Evolutionary conservation across 2,888 invertebrate species (phyloP).

Genomic region (Molorchus minor): DNA sequence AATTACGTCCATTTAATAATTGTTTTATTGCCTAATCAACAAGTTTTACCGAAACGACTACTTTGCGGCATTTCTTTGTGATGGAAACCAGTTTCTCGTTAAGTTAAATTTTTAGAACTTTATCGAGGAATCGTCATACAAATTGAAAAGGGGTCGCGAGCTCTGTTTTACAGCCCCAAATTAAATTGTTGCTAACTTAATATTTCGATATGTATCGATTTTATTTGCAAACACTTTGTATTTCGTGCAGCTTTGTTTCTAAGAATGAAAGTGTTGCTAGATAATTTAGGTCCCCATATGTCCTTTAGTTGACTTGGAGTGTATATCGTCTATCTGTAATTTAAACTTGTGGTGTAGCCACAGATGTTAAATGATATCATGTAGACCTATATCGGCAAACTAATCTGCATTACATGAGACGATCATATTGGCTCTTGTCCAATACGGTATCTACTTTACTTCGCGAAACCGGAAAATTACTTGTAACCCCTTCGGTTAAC

Average conservation of each 20-base stretch:
- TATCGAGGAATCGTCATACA: too few species aligned
- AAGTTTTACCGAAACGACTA: constrained; percentile 14
- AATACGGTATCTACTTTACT: constrained; percentile 32
- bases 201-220: too few species aligned
- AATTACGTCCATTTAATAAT: too few species aligned
- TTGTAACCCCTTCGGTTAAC: neutral
- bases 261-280: too few species aligned
- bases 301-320: constrained; percentile 27
- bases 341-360: constrained; percentile 44
- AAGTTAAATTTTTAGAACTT: constrained; percentile 17
- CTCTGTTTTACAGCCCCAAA: too few species aligned
- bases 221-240: too few species aligned
- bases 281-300: constrained; percentile 7
- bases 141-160: too few species aligned
- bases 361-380: constrained; percentile 43
- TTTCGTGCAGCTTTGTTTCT: too few species aligned
- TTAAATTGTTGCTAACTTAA: too few species aligned
- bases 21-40: constrained; percentile 23
- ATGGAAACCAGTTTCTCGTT: constrained; percentile 4
- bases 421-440: constrained; percentile 53
- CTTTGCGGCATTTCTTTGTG: constrained; percentile 15
- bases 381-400: constrained; percentile 45
- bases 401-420: constrained; percentile 55
- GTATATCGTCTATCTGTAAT: constrained; percentile 46
- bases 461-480: constrained; percentile 5